Base-by-base conservation (phyloP, 1,140 invertebrate species). In the Ladona fulva region DNA sequence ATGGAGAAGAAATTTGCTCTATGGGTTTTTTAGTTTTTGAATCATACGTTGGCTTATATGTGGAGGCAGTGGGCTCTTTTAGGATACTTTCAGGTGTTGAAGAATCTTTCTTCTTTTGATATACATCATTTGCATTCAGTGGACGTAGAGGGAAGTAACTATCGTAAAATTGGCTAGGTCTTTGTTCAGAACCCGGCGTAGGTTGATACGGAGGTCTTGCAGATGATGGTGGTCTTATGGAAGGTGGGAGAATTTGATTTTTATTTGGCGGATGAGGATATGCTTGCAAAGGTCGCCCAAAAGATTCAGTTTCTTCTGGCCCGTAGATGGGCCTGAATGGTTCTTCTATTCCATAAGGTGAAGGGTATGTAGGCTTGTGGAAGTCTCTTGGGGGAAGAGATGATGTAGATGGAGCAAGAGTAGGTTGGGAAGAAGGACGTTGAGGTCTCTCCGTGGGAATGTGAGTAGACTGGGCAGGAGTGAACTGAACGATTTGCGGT, bases 281-380 rank as follows among this genome's bases (percentile, higher is more conserved):
- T 19, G 5, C 1, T 3, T 66, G 52, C 3, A 16, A 3, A 19
- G 52, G 52, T 6, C n/a, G 52, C 12, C 14, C 16, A 3, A 19
- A 22, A 66, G 52, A 19, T 66, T 66, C 52, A 3, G 3, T 22
- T 52, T 79, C 78, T 37, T 24, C 16, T 22, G 81, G 80, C 14
- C 79, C 80, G 79, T 81, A 80, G 5, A 85, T 79, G 22, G 85
- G 83, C 76, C 82, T 82, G 42, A 86, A 85, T 0, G 83, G 82
- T 7, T 82, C 79, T 10, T 85, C 79, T 25, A 66, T 12, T 22
- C 52, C 52, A 66, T 66, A 66, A 6, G 52, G 52, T 66, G 52
- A 66, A 19, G 52, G 3, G 12, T 6, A 66, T 19, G 52, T 12
- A 6, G 52, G 52, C 12, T 12, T 12, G 14, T 66, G n/a, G 14